phyloP scores from a whole-genome alignment of 2,888 invertebrate genomes.

The Cacoxenus indagator region DNA sequence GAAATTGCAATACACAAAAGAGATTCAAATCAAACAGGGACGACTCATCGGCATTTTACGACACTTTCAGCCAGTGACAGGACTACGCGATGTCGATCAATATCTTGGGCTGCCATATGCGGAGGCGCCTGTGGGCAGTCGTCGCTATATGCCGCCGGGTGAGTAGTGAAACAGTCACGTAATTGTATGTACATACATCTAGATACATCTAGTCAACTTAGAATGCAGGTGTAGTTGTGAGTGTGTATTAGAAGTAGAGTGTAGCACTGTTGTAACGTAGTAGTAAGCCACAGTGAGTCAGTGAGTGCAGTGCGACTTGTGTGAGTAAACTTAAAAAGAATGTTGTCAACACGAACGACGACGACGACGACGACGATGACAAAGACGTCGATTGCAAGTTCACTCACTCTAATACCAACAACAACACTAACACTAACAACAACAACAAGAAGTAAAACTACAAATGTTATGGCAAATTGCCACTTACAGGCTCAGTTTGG shows the following conservation, averaged over 20 bases:
- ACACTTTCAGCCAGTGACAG: constrained; percentile 75
- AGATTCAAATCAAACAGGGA: constrained; percentile 78
- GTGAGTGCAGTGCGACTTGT: too few species aligned
- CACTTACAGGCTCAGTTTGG: constrained; percentile 31
- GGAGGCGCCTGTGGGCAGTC: constrained; percentile 80
- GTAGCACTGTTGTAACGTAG: too few species aligned
- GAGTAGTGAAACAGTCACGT: constrained; percentile 41
- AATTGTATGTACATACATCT: too few species aligned
- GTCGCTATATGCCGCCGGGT: constrained; percentile 90
- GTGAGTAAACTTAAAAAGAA: too few species aligned
- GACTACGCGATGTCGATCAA: constrained; percentile 79
- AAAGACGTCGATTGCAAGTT: background rate
- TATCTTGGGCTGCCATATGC: constrained; percentile 87
- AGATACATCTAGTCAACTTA: too few species aligned
- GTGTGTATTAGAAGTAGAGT: too few species aligned
- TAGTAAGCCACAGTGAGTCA: too few species aligned
- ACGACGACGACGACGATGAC: background rate
- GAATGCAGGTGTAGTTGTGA: too few species aligned
- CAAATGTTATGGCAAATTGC: constrained; percentile 49
- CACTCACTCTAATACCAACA: too few species aligned
- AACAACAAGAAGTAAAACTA: constrained; percentile 11
- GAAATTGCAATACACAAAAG: constrained; percentile 73
- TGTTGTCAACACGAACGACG: background rate
- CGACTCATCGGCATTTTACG: constrained; percentile 78
- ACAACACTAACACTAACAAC: too few species aligned